Conservation (phyloP, 2,888 invertebrate genomes). For the Tinea trinotella region DNA sequence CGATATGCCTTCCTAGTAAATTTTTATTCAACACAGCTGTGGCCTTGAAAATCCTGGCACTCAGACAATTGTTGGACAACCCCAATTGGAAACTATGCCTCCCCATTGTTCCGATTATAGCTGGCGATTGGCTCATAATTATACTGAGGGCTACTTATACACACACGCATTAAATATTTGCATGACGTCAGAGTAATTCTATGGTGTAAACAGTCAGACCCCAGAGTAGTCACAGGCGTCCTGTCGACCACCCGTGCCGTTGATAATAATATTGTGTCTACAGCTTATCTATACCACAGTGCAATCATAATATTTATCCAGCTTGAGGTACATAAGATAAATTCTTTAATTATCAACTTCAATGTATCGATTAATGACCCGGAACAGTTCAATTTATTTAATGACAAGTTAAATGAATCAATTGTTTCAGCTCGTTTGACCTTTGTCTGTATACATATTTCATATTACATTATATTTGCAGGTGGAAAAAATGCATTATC, state of each 20-base stretch:
- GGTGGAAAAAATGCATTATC: constrained; percentile 62
- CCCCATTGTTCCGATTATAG: constrained; percentile 13
- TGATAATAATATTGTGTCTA: constrained; percentile 16
- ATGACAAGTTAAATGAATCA: no score
- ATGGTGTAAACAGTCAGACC: background rate
- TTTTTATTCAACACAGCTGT: background rate
- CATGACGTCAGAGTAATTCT: constrained; percentile 16
- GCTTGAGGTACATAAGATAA: constrained; percentile 35
- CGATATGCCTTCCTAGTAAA: background rate
- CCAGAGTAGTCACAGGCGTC: constrained; percentile 39
- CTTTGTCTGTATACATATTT: background rate
- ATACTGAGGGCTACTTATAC: constrained; percentile 16
- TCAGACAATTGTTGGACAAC: background rate
- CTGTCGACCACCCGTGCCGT: constrained; percentile 47
- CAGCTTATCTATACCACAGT: constrained; percentile 22
- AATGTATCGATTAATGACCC: background rate
- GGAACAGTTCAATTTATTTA: constrained; percentile 9
- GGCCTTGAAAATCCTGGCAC: background rate
- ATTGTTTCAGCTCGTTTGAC: background rate
- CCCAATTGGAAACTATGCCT: constrained; percentile 9
- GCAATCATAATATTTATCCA: constrained; percentile 38
- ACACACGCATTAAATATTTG: constrained; percentile 13
- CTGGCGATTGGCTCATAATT: constrained; percentile 15
- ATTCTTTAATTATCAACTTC: constrained; percentile 22
- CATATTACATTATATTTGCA: constrained; percentile 23